Evolutionary conservation across 2,888 invertebrate species (phyloP).

Genomic region (Acronicta psi): DNA sequence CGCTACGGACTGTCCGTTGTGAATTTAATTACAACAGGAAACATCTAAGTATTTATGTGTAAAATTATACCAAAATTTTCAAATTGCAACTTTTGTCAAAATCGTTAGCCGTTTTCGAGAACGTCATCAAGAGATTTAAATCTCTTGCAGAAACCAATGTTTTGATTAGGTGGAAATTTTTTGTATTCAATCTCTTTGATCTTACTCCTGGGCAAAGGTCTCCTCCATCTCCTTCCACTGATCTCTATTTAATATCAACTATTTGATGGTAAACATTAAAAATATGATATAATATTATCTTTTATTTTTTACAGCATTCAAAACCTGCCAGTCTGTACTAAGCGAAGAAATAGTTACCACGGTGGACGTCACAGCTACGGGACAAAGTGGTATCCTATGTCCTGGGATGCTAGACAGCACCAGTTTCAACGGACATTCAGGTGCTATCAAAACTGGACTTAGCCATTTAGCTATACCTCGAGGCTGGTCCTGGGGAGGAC

Average conservation of each 20-base stretch:
- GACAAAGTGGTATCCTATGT: conserved; percentile 74
- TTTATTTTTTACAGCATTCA: conserved; percentile 71
- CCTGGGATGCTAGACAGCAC: conserved; percentile 69
- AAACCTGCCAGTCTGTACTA: conserved; percentile 74
- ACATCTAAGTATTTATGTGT: no score
- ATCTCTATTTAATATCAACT: no score
- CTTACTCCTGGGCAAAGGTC: no score
- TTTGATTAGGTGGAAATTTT: no score
- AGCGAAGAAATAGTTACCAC: conserved; percentile 74
- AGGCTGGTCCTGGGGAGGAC: conserved; percentile 95
- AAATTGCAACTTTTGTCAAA: no score
- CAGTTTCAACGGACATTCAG: conserved; percentile 87
- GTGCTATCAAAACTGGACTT: conserved; percentile 92
- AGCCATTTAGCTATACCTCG: conserved; percentile 94
- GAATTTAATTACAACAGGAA: background rate
- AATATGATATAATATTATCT: background rate
- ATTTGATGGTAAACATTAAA: no score
- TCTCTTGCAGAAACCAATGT: no score
- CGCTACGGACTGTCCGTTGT: no score
- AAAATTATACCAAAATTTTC: conserved; percentile 2
- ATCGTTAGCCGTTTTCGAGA: no score
- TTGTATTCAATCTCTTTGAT: no score
- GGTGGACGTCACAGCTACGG: conserved; percentile 70
- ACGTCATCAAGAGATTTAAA: no score
- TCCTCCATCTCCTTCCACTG: no score